A percentile compares a stretch with the other conserved stretches of the same genome.
Conservation (phyloP, 2,888 invertebrate species). For the Ectropis crepuscularia region DNA sequence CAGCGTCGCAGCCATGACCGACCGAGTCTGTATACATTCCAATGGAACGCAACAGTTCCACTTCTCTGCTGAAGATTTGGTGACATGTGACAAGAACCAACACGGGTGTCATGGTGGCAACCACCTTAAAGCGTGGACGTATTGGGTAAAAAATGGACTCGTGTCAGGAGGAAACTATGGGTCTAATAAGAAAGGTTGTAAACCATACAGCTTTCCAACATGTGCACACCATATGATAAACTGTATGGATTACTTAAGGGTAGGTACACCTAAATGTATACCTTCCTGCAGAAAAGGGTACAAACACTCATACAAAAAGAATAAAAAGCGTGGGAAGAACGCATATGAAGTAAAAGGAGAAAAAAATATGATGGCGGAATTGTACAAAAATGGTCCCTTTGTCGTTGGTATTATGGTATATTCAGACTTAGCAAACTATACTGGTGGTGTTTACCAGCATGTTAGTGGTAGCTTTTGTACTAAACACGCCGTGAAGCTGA, state of each 20-base stretch:
- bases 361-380: not conserved
- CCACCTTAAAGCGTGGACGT: not conserved
- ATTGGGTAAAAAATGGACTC: not conserved
- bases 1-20: constrained; percentile 95
- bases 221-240: not conserved
- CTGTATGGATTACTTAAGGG: not conserved
- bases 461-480: not conserved
- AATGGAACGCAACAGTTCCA: constrained; percentile 85
- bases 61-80: constrained; percentile 1
- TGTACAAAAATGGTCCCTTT: not conserved
- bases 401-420: not conserved
- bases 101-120: not conserved
- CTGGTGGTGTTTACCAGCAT: not conserved
- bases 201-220: not conserved
- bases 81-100: not conserved
- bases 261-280: not conserved
- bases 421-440: constrained; percentile 1
- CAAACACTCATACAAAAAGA: not conserved
- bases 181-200: not conserved
- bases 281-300: not conserved
- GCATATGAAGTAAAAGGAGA: not conserved
- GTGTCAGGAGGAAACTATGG: constrained; percentile 4
- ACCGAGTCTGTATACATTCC: constrained; percentile 92
- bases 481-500: constrained; percentile 51
- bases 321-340: not conserved